Percentiles rank a stretch among this genome's conserved stretches.
Evolutionary conservation across 30 jellyfish, hydroid and myxozoan species (phyloP).

Genomic region (Morbakka virulenta): DNA sequence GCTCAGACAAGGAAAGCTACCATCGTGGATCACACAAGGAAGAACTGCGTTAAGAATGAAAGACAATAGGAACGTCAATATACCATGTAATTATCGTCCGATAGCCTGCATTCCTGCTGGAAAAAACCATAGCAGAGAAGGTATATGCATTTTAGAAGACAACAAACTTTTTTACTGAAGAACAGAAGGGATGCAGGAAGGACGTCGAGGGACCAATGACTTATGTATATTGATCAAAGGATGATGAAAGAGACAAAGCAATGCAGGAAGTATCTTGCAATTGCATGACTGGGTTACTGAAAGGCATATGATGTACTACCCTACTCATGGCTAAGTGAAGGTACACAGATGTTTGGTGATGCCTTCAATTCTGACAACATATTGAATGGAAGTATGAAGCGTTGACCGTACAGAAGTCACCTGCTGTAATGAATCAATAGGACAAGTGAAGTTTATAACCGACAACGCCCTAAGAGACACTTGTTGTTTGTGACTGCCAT

Average conservation of each 20-base stretch:
- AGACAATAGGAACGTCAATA: conserved; percentile 6
- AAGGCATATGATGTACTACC: too few relatives aligned
- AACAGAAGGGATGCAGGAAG: conserved; percentile 13
- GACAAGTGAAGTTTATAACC: too few relatives aligned
- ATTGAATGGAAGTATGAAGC: too few relatives aligned
- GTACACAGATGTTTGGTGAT: too few relatives aligned
- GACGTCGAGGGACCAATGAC: conserved; percentile 28
- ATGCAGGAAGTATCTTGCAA: too few relatives aligned
- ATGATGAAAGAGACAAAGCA: conserved; percentile 20
- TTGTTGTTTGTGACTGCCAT: too few relatives aligned
- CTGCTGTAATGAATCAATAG: too few relatives aligned
- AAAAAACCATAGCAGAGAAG: conserved; percentile 16
- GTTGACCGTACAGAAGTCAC: too few relatives aligned
- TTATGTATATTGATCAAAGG: conserved; percentile 8
- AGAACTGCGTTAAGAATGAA: neutral
- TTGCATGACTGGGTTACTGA: too few relatives aligned
- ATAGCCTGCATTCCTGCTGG: conserved; percentile 28
- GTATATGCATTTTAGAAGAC: neutral
- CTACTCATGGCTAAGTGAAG: too few relatives aligned
- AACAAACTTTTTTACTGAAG: conserved; percentile 6
- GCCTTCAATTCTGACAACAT: too few relatives aligned
- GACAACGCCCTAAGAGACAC: too few relatives aligned
- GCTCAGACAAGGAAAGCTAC: conserved; percentile 34
- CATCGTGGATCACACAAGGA: conserved; percentile 25
- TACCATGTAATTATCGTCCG: conserved; percentile 28